Evolutionary conservation across 2,797 vertebrate species (phyloP).

Genomic region (Morus bassanus): DNA sequence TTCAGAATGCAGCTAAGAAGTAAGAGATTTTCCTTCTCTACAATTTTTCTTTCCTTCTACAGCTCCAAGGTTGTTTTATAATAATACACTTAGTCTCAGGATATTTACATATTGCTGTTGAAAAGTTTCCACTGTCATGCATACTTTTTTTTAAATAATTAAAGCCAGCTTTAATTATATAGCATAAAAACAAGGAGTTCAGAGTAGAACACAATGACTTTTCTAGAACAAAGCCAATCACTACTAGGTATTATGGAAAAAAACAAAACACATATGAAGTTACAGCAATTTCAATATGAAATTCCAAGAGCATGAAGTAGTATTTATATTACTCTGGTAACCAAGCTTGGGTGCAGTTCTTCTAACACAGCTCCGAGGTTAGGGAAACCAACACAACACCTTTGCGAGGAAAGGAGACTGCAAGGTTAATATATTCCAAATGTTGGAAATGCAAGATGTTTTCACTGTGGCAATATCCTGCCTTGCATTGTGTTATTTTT

Average conservation of each 20-base stretch:
- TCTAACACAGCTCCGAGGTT: background rate
- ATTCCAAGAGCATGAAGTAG: background rate
- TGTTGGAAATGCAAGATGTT: slow-evolving; percentile 20
- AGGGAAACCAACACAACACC: background rate
- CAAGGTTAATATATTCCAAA: slow-evolving; percentile 39
- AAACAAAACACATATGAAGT: background rate
- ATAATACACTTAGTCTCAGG: background rate
- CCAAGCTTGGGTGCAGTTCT: background rate
- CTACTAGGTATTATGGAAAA: background rate
- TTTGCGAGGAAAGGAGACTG: background rate
- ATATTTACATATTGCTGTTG: background rate
- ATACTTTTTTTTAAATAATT: background rate
- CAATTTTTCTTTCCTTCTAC: background rate
- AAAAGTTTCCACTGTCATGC: background rate
- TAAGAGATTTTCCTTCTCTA: background rate
- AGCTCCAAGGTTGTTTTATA: background rate
- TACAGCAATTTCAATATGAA: background rate
- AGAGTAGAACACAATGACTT: background rate
- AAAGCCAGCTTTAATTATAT: background rate
- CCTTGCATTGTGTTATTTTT: slow-evolving; percentile 37
- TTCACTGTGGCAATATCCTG: slow-evolving; percentile 32
- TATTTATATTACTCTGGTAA: background rate
- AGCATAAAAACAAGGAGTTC: background rate
- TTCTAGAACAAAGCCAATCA: background rate
- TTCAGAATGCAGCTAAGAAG: background rate